Percentiles rank a stretch among this genome's conserved stretches.
Evolutionary conservation across 2,797 vertebrate genomes (phyloP).

Genomic region (Acipenser ruthenus): DNA sequence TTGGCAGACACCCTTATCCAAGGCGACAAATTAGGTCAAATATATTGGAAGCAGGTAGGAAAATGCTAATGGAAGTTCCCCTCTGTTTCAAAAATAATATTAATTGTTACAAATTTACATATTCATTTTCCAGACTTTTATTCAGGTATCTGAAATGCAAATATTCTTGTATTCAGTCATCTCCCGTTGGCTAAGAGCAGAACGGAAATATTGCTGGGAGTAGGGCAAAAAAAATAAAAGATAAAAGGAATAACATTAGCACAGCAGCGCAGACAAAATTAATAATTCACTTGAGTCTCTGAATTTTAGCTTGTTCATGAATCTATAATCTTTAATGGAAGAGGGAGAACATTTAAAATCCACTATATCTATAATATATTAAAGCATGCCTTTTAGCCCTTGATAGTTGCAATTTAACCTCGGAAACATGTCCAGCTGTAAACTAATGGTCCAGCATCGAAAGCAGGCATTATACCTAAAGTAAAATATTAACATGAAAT

Average conservation of each 20-base stretch:
- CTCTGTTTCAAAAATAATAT: constrained; percentile 1
- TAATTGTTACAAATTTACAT: constrained; percentile 9
- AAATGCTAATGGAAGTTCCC: not conserved
- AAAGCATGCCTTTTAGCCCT: not conserved
- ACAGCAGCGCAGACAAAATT: not conserved
- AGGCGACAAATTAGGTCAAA: no score
- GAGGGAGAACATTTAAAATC: not conserved
- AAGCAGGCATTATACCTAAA: not conserved
- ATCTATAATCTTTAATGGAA: constrained; percentile 3
- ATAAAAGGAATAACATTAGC: constrained; percentile 2
- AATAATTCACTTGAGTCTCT: not conserved
- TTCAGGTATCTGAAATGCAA: not conserved
- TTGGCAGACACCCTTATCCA: no score
- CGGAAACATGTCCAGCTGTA: not conserved
- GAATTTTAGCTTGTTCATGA: not conserved
- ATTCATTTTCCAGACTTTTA: not conserved
- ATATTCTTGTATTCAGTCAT: not conserved
- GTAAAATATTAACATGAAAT: not conserved
- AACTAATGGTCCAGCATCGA: not conserved
- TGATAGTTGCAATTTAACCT: not conserved
- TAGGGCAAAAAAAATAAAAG: constrained; percentile 7
- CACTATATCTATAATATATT: not conserved
- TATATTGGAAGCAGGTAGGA: not conserved
- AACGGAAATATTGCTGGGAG: not conserved
- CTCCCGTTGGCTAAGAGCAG: not conserved